Conservation (phyloP, 2,888 invertebrate genomes). For the Tipula helvola region DNA sequence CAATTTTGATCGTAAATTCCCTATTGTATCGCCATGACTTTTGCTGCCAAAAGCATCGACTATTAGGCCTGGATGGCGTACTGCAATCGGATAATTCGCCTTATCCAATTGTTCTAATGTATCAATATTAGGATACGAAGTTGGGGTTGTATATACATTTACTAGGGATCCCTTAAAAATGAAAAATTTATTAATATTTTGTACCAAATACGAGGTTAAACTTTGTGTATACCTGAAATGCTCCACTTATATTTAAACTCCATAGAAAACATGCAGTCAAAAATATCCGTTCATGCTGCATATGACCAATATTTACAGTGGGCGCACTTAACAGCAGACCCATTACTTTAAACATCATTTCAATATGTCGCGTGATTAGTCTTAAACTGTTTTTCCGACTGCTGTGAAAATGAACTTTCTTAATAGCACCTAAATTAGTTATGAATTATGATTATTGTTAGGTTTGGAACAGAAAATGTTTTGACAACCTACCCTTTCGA, state of each 20-base stretch:
- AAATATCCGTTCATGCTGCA: constrained; percentile 16
- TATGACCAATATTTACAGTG: constrained; percentile 13
- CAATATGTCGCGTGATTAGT: neutral
- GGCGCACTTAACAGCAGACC: constrained; percentile 14
- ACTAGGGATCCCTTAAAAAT: constrained; percentile 17
- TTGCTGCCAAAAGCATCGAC: constrained; percentile 17
- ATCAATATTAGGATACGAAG: constrained; percentile 17
- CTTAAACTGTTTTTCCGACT: neutral
- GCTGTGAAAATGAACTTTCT: neutral
- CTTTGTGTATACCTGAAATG: constrained; percentile 16
- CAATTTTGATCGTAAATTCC: constrained; percentile 12
- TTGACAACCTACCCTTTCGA: neutral
- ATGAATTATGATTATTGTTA: neutral
- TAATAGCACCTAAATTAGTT: neutral
- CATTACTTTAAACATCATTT: neutral
- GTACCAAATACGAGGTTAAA: neutral
- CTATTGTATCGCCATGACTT: constrained; percentile 12
- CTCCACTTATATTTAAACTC: constrained; percentile 17
- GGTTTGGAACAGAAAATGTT: neutral
- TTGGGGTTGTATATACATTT: constrained; percentile 17
- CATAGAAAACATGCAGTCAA: constrained; percentile 15
- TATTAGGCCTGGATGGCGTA: constrained; percentile 15
- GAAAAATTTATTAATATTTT: neutral
- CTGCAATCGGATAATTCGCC: constrained; percentile 14
- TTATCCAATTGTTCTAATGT: constrained; percentile 16